Base-by-base conservation (phyloP, 2,888 invertebrate genomes). In the Pseudococcus jackbeardsleyi region DNA sequence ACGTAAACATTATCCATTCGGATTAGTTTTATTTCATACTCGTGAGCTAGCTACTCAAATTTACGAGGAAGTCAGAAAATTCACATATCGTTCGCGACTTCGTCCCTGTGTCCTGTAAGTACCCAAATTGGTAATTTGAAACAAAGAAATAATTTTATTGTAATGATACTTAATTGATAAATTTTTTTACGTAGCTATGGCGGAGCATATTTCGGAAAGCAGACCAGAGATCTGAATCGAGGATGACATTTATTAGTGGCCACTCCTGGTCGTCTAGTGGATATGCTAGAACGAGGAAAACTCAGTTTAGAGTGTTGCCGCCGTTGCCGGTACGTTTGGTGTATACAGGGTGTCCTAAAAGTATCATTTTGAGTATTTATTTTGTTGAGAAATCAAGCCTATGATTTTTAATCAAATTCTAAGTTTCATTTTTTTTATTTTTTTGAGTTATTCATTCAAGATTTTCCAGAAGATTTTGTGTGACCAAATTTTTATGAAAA, bases 1-100 rank as follows among this genome's bases (percentile, higher is more conserved):
- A 39, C 95, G 97, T 91, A 99, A 98, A 93, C 98, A 99, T 93
- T 99, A 95, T 92, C 99, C 99, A 11, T 93, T 98, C 91, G 99
- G 99, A 85, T 93, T 99, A 91, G 97, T 99, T 90, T 93, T 99
- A 92, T 99, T 99, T 89, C 99, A 99, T 15, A 99, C 99, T 85
- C 95, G 99, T 91, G 99, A 99, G 93, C 94, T 99, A 91, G 99
- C 99, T 90, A 98, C 98, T n/a, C 99, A 99, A 93, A 99, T 99
- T 91, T 99, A 96, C 91, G 99, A 99, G 91, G 99, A 99, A 93
- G 97, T 99, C 90, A 95, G 98, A 90, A 99, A 99, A 93, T 99
- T 99, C 92, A 96, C 99, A 89, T 99, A 99, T 92, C 96, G 99
- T 91, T 97, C 99, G 19, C 95, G 96, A 90, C 97, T 99, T 92